Base-by-base conservation (phyloP, 1,140 invertebrate species). In the Chironomus striatipennis region DNA sequence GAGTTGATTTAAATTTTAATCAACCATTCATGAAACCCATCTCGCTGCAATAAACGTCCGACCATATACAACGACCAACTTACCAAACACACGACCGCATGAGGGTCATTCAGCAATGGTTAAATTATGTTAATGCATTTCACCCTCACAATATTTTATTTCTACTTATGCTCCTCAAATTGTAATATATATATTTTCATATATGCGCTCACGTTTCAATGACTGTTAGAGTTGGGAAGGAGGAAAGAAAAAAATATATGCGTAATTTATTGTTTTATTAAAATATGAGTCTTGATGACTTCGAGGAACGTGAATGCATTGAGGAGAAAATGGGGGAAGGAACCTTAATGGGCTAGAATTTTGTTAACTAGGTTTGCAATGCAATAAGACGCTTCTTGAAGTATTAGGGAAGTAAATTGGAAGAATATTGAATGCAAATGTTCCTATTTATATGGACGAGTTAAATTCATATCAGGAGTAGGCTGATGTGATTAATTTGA, bases 81-180 rank as follows among this genome's bases (percentile, higher is more conserved):
- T 34, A 34, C 24, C 47, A 57, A n/a, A 15, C 47, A 57, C 47
- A 57, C 47, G 47, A 57, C 47, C 47, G n/a, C 47, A 57, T 57
- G 15, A 57, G 47, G 47, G 47, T 57, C 47, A 57, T 57, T 57
- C n/a, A 57, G 47, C 47, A 57, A 57, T 57, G 47, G 47, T 12
- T 57, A 57, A 57, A 57, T 57, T 57, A 57, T 57, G 47, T 57
- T 57, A 57, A 57, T 57, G 47, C 47, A 57, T 57, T 57, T 57
- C 47, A 57, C 47, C 47, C 47, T 57, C 47, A 34, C 24, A 34
- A 34, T 34, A 34, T 34, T 34, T 34, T 34, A 34, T 34, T 34
- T 34, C 24, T 34, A 34, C 24, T 34, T 34, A 34, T 34, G 24
- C 24, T 34, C 2, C 24, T 34, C 24, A 34, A 34, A 34, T 34